Base-by-base conservation (phyloP, 2,888 invertebrate genomes). In the Germaria angustata region DNA sequence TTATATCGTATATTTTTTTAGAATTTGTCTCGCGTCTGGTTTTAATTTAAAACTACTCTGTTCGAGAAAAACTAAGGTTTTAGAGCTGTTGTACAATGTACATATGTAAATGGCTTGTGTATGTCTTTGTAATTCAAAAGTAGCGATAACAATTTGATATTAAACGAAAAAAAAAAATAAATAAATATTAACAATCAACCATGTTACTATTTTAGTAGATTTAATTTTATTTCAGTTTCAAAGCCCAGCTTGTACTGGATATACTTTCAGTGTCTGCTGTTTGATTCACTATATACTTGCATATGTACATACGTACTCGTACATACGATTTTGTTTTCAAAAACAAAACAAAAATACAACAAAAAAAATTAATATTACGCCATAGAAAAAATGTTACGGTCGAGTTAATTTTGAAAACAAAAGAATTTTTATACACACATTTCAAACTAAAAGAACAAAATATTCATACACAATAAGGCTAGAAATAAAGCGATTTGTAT, bases 301-400 rank as follows among this genome's bases (percentile, higher is more conserved):
- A 24, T 55, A 55, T 44, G 15, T 32, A 63, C 20, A n/a, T 41
- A 53, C 24, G 13, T 41, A 59, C 11, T 11, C 36, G 17, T 66
- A 34, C 44, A 9, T 44, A 46, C 17, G 11, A 66, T 66, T 65
- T 34, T 34, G 41, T 77, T 77, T 77, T 77, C 61, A 77, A 44
- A 71, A 78, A 41, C 65, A 22, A 7, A 41, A 46, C 20, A 75
- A 80, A 69, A 75, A n/a, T n/a, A n/a, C n/a, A n/a, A n/a, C n/a
- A n/a, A 77, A 57, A 46, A 84, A 79, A 72, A 68, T 46, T 79
- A 69, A 82, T 82, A 82, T 89, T 89, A 88, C 90, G 90, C 90
- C 90, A 88, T 89, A 89, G 88, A 89, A 90, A 82, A 89, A 90
- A 86, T 88, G 90, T 90, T 89, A 89, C 89, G 90, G 90, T 90